These are phyloP conservation scores for Odontophorus gujanensis DNA, from an alignment of 2,113 vertebrate species.

Conservation along the genomic window DNA sequence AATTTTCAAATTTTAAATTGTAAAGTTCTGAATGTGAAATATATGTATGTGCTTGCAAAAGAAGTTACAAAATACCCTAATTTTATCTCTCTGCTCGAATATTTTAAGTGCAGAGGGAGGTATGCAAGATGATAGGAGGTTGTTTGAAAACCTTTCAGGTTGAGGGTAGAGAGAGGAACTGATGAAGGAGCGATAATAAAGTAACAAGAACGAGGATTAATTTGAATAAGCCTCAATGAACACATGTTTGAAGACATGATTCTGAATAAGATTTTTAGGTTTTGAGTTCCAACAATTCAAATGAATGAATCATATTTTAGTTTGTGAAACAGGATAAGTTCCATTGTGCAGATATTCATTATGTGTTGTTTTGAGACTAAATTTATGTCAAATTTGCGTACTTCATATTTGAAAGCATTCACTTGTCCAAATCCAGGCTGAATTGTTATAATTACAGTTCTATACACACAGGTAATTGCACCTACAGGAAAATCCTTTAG, in stretches of 20 bases:
- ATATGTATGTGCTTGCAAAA: not conserved
- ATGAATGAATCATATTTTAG: not conserved
- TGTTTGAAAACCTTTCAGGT: not conserved
- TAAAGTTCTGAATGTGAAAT: not conserved
- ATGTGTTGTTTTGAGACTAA: not conserved
- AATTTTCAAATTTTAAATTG: not conserved
- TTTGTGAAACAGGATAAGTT: not conserved
- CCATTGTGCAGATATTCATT: conserved; percentile 23
- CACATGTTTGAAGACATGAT: not conserved
- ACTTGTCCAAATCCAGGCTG: accelerated
- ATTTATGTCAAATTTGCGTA: not conserved
- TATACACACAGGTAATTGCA: not conserved
- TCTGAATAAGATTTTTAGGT: not conserved
- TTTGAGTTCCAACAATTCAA: not conserved
- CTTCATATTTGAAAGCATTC: not conserved
- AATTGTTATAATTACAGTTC: too few species aligned
- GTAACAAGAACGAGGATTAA: not conserved
- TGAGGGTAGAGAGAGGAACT: not conserved
- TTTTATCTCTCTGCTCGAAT: not conserved
- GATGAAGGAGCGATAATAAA: not conserved
- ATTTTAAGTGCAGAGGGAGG: not conserved
- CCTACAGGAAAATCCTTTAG: not conserved
- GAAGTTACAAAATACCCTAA: not conserved
- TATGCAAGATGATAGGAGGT: not conserved
- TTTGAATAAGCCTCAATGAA: not conserved